phyloP scores from a whole-genome alignment of 2,113 vertebrate species.

The Erythrocebus patas region DNA sequence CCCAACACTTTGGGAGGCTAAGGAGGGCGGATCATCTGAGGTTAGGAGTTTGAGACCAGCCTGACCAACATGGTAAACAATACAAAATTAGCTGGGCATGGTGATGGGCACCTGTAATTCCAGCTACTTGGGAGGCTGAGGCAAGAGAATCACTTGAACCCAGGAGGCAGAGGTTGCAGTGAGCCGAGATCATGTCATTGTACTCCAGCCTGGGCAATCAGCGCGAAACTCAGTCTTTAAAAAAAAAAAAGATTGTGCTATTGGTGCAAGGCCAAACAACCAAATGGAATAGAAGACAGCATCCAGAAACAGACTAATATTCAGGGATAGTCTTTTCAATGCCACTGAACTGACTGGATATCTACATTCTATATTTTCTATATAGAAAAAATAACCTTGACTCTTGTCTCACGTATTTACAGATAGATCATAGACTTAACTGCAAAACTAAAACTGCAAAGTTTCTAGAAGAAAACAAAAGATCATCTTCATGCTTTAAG shows the following conservation, averaged over 20 bases:
- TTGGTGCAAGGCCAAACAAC: not conserved
- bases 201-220: no score
- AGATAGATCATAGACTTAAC: not conserved
- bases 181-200: no score
- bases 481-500: not conserved
- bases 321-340: not conserved
- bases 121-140: no score
- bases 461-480: not conserved
- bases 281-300: not conserved
- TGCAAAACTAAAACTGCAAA: not conserved
- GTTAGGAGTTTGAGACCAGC: no score
- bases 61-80: no score
- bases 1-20: no score
- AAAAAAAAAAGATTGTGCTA: not conserved
- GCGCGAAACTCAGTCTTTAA: no score
- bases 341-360: not conserved
- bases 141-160: no score
- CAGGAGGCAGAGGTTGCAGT: no score
- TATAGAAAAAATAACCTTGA: not conserved
- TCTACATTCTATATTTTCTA: not conserved
- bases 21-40: no score
- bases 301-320: not conserved
- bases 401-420: not conserved
- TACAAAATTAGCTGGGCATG: no score
- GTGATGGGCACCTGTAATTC: no score